phyloP scores from a whole-genome alignment of 2,113 vertebrate species.

The Bettongia penicillata region DNA sequence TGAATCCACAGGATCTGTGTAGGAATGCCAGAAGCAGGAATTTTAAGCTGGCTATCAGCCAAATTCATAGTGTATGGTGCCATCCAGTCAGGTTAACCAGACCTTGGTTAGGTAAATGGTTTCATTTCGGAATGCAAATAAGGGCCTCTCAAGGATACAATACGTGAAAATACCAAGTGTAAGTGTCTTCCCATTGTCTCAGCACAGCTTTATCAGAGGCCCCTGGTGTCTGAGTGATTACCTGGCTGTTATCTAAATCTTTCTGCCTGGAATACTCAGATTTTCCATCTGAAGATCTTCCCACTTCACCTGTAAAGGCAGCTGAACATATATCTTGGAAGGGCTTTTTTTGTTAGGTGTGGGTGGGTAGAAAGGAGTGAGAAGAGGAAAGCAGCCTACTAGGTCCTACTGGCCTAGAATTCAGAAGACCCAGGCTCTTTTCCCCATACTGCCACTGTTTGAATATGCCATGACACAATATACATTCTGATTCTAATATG shows the following conservation, averaged over 20 bases:
- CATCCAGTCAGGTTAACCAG: slow-evolving; percentile 30
- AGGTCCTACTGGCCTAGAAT: neutral
- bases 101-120: slow-evolving; percentile 38
- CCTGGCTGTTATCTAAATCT: slow-evolving; percentile 14
- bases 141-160: neutral
- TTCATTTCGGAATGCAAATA: neutral
- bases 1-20: slow-evolving; percentile 32
- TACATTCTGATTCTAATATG: neutral
- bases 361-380: too few relatives aligned
- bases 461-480: neutral
- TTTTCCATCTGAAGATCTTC: slow-evolving; percentile 15
- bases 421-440: neutral
- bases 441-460: neutral
- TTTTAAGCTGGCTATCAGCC: slow-evolving; percentile 45
- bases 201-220: slow-evolving; percentile 10
- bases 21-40: slow-evolving; percentile 30
- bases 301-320: slow-evolving; percentile 42
- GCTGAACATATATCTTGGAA: slow-evolving; percentile 3
- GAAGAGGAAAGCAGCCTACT: too few relatives aligned
- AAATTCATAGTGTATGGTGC: slow-evolving; percentile 48
- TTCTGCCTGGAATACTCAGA: neutral
- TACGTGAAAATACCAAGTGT: neutral
- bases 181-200: neutral
- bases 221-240: slow-evolving; percentile 25
- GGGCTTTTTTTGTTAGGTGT: neutral